These are phyloP conservation scores for Istiophorus platypterus DNA, from an alignment of 2,113 vertebrate genomes.

Conservation along the genomic window DNA sequence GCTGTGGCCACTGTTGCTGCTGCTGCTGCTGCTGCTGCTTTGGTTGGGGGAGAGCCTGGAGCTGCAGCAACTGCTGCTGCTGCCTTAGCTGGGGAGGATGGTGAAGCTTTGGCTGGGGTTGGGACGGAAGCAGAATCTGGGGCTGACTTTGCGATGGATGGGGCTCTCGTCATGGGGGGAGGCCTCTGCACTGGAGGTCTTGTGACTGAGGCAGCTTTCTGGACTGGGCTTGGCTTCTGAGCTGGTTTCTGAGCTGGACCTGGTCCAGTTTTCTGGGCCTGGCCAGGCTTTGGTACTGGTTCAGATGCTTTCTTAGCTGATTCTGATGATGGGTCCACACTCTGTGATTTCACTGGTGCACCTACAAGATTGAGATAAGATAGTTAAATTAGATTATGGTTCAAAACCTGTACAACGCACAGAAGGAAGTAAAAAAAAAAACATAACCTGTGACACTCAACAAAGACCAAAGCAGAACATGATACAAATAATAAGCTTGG, in stretches of 20 bases:
- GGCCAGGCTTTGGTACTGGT: constrained; percentile 77
- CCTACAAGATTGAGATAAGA: constrained; percentile 88
- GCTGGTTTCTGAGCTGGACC: constrained; percentile 76
- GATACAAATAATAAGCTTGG: constrained; percentile 42
- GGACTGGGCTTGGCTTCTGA: constrained; percentile 80
- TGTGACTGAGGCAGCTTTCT: constrained; percentile 75
- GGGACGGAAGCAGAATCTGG: constrained; percentile 57
- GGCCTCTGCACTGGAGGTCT: constrained; percentile 79
- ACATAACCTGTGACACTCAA: constrained; percentile 40
- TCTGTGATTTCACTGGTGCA: constrained; percentile 92
- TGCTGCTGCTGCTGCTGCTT: constrained; percentile 27
- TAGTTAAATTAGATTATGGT: constrained; percentile 73
- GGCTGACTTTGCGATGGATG: constrained; percentile 69
- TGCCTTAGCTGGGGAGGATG: constrained; percentile 65
- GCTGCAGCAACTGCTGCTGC: constrained; percentile 4
- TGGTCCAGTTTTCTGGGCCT: constrained; percentile 85
- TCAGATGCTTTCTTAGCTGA: constrained; percentile 85
- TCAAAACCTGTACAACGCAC: constrained; percentile 65
- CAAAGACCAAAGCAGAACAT: constrained; percentile 71
- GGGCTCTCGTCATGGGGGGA: constrained; percentile 77
- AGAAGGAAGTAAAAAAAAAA: constrained; percentile 71
- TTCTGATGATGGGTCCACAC: constrained; percentile 88
- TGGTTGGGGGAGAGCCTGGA: constrained; percentile 33
- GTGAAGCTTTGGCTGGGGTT: constrained; percentile 57
- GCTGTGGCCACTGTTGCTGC: background rate